Evolutionary conservation across 92 coral and sea anemone species (phyloP).

Genomic region (Porites lobata): DNA sequence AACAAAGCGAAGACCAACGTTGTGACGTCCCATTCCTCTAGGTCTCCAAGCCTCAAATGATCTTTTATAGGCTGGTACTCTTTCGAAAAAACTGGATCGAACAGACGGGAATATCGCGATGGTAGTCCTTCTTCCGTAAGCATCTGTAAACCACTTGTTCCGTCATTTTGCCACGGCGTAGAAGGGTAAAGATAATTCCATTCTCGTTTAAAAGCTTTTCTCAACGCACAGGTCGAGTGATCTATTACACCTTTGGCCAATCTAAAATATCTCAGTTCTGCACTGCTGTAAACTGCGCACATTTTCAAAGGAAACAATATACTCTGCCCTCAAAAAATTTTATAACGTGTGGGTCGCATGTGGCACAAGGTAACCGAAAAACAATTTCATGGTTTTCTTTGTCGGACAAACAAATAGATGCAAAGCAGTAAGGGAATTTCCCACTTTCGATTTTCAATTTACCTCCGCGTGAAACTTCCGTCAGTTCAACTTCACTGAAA

Average conservation of each 20-base stretch:
- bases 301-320: background rate
- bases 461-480: background rate
- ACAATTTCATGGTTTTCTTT: no score
- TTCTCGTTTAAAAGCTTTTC: conserved; percentile 44
- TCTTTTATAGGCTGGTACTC: conserved; percentile 46
- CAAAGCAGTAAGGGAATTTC: background rate
- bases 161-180: conserved; percentile 48
- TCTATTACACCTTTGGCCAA: conserved; percentile 50
- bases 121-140: conserved; percentile 21
- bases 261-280: conserved; percentile 47
- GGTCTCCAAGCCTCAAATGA: conserved; percentile 23
- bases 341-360: background rate
- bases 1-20: conserved; percentile 39
- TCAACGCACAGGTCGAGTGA: conserved; percentile 47
- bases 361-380: background rate
- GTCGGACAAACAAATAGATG: no score
- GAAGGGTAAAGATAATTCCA: conserved; percentile 44
- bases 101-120: conserved; percentile 26
- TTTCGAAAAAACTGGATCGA: conserved; percentile 20
- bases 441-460: background rate
- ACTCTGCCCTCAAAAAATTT: background rate
- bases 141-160: conserved; percentile 37
- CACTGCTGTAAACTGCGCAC: conserved; percentile 40
- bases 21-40: conserved; percentile 56
- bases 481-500: no score